Evolutionary conservation across 2,797 vertebrate species (phyloP).

Genomic region (Tapera naevia): DNA sequence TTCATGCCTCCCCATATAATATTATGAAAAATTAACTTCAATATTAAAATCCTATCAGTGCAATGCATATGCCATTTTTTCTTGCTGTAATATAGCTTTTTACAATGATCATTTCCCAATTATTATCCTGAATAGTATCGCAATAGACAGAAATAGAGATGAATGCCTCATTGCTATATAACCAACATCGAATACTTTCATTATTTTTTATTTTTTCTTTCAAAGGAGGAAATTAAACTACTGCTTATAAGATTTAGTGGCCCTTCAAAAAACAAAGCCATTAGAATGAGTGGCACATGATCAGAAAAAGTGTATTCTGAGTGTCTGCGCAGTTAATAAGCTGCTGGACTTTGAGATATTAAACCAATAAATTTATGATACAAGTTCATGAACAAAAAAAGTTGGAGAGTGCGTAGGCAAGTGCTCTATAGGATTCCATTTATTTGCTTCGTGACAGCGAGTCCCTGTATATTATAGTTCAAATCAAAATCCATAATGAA

Average conservation of each 20-base stretch:
- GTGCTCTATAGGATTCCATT: constrained; percentile 8
- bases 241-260: constrained; percentile 71
- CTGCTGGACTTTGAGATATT: constrained; percentile 76
- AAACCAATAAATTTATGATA: constrained; percentile 75
- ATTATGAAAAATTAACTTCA: constrained; percentile 69
- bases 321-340: constrained; percentile 71
- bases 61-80: constrained; percentile 70
- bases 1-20: constrained; percentile 66
- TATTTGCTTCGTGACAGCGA: constrained; percentile 28
- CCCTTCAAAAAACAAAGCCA: constrained; percentile 72
- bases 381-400: constrained; percentile 55
- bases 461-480: not conserved
- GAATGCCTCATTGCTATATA: constrained; percentile 69
- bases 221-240: constrained; percentile 73
- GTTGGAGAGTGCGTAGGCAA: constrained; percentile 35
- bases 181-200: constrained; percentile 60
- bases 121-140: constrained; percentile 75
- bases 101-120: constrained; percentile 74
- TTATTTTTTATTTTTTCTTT: constrained; percentile 65
- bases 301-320: constrained; percentile 64
- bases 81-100: constrained; percentile 65
- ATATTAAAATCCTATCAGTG: constrained; percentile 73
- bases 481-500: constrained; percentile 40
- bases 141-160: constrained; percentile 75
- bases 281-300: constrained; percentile 71